Percentiles rank a stretch among this genome's conserved stretches.
Conservation (phyloP, 2,888 invertebrate genomes). For the Blomia tropicalis region DNA sequence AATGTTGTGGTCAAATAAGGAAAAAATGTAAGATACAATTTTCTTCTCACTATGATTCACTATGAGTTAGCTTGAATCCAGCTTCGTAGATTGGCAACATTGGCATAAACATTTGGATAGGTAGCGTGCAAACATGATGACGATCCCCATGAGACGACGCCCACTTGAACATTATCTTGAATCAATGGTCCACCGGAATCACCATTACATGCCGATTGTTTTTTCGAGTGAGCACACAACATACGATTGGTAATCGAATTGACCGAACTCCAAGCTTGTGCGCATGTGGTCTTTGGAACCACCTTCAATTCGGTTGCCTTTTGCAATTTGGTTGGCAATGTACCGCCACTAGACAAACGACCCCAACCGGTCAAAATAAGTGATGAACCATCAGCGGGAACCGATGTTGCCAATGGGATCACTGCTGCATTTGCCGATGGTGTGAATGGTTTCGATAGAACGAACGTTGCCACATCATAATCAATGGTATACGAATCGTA, state of each 20-base stretch:
- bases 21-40: no score
- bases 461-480: constrained; percentile 9
- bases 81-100: neutral
- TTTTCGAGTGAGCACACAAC: constrained; percentile 5
- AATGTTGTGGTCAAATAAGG: no score
- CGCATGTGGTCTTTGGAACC: neutral
- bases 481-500: constrained; percentile 13
- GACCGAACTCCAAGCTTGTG: neutral
- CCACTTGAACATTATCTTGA: constrained; percentile 10
- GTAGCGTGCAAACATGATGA: neutral
- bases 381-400: neutral
- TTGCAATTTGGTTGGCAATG: neutral
- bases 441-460: neutral
- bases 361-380: constrained; percentile 22
- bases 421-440: constrained; percentile 10
- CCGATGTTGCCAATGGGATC: neutral
- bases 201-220: constrained; percentile 12
- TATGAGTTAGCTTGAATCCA: no score
- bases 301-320: constrained; percentile 14
- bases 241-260: neutral
- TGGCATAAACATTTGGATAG: constrained; percentile 17
- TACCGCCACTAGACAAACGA: neutral
- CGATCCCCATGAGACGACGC: constrained; percentile 14
- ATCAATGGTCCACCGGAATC: constrained; percentile 16
- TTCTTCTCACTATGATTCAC: no score